These are phyloP conservation scores for Lydus trimaculatus DNA, from an alignment of 2,888 invertebrate species.

Conservation along the genomic window DNA sequence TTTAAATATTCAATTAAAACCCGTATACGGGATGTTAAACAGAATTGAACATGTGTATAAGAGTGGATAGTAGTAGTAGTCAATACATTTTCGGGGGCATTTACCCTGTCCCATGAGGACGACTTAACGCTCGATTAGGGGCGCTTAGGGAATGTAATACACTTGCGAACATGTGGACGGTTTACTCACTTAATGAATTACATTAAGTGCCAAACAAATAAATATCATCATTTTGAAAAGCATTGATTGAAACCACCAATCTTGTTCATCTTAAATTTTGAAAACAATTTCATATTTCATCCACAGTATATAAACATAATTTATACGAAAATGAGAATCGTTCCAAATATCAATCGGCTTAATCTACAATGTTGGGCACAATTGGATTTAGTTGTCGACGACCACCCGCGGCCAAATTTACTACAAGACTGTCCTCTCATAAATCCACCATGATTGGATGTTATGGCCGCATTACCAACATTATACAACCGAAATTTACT, in stretches of 20 bases:
- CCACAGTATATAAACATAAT: background rate
- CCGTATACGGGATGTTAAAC: conserved; percentile 13
- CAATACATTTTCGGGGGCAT: conserved; percentile 41
- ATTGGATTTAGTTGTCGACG: conserved; percentile 60
- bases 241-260: background rate
- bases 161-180: conserved; percentile 57
- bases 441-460: conserved; percentile 62
- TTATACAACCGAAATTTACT: conserved; percentile 55
- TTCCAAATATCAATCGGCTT: conserved; percentile 56
- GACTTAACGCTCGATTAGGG: conserved; percentile 61
- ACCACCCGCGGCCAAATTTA: conserved; percentile 61
- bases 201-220: conserved; percentile 53
- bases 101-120: conserved; percentile 53
- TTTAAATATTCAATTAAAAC: conserved; percentile 31
- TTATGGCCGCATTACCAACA: conserved; percentile 61
- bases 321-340: too few relatives aligned
- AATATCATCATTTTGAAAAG: conserved; percentile 27
- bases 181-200: conserved; percentile 56
- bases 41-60: conserved; percentile 22
- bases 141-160: conserved; percentile 59
- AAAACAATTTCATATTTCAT: conserved; percentile 4
- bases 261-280: too few relatives aligned
- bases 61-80: conserved; percentile 27
- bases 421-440: conserved; percentile 58
- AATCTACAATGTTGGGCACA: conserved; percentile 59